Evolutionary conservation across 2,888 invertebrate species (phyloP).

Genomic region (Blera fallax): DNA sequence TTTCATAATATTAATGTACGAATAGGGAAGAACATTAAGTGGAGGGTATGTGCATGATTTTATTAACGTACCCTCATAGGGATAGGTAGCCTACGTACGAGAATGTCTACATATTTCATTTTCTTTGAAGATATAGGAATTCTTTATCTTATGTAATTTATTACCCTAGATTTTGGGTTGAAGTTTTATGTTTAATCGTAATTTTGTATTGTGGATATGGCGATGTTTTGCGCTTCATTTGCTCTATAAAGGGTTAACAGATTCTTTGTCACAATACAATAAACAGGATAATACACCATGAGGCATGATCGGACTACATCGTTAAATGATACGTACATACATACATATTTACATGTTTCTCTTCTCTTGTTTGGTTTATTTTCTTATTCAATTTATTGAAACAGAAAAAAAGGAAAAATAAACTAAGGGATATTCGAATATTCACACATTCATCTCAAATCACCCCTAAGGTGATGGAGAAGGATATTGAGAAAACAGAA

Average conservation of each 20-base stretch:
- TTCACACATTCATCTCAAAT: constrained; percentile 28
- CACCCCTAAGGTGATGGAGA: not conserved
- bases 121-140: no score
- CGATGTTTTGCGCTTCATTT: not conserved
- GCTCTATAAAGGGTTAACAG: not conserved
- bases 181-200: no score
- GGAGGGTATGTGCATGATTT: no score
- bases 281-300: not conserved
- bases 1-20: no score
- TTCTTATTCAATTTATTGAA: constrained; percentile 38
- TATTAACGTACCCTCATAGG: no score
- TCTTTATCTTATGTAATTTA: no score
- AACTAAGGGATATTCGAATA: constrained; percentile 10
- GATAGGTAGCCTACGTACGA: no score
- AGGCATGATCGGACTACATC: not conserved
- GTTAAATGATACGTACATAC: constrained; percentile 29
- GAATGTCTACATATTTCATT: no score
- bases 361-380: not conserved
- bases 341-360: not conserved
- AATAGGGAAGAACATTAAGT: no score
- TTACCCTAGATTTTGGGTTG: no score
- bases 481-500: constrained; percentile 22
- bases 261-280: not conserved
- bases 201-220: not conserved
- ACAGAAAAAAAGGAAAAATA: not conserved